These are phyloP conservation scores for Formica aserva DNA, from an alignment of 2,888 invertebrate species.

Conservation along the genomic window DNA sequence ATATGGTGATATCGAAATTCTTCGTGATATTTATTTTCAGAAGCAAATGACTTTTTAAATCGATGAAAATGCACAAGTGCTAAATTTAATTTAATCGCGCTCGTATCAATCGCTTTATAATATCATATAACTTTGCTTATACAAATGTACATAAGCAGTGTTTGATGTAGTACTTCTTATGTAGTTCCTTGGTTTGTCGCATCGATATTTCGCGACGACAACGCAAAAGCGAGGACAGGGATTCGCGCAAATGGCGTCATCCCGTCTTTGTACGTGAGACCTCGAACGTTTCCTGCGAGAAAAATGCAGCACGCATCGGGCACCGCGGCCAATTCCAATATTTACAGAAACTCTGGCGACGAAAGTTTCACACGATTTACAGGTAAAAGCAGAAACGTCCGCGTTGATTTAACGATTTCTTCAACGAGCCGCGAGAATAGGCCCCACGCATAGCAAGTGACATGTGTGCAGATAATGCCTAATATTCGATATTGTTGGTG, in stretches of 20 bases:
- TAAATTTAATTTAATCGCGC: neutral
- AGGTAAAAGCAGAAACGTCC: slow-evolving; percentile 74
- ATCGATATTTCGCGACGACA: slow-evolving; percentile 41
- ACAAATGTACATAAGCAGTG: neutral
- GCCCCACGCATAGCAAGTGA: slow-evolving; percentile 17
- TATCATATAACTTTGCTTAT: neutral
- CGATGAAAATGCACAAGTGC: neutral
- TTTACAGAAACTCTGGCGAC: slow-evolving; percentile 79
- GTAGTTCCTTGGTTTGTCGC: neutral
- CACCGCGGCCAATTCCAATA: slow-evolving; percentile 80
- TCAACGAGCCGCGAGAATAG: slow-evolving; percentile 48
- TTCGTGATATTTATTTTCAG: neutral
- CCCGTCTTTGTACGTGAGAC: slow-evolving; percentile 54
- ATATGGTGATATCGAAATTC: neutral
- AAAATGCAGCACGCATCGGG: slow-evolving; percentile 77
- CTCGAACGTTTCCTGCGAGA: slow-evolving; percentile 57
- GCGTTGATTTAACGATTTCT: slow-evolving; percentile 73
- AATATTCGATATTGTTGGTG: slow-evolving; percentile 23
- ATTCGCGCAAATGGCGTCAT: slow-evolving; percentile 64
- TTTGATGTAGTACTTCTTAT: neutral
- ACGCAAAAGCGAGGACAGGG: slow-evolving; percentile 66
- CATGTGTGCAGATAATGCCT: neutral
- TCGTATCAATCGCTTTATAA: neutral
- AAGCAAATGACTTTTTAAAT: neutral
- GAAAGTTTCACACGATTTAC: slow-evolving; percentile 75